Evolutionary conservation across 2,113 vertebrate genomes (phyloP), one percentile per base, ranked within the genome.

Genomic region (Calidris pygmaea): DNA sequence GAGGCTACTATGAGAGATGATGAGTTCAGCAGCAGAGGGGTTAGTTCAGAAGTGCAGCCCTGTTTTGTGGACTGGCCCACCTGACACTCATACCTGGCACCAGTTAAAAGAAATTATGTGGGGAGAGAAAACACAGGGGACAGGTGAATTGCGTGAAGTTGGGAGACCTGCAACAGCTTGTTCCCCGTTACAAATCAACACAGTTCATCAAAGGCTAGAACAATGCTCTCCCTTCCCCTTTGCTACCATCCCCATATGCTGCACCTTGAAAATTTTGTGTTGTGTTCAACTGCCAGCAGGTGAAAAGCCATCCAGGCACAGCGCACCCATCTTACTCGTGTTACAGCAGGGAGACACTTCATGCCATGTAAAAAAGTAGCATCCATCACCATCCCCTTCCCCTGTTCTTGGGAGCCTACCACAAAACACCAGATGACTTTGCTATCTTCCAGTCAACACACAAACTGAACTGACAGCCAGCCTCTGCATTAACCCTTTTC

Each of bases 311-410:
- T 41, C 24, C 21, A 77, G 58, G 41, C 45, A 47, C 34, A 13
- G 10, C 18, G 29, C 29, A 13, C 60, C 39, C 18, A 43, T 32
- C 30, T 66, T 17, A 27, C 14, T 59, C 39, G 3, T 3, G 12
- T 26, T 66, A 39, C 47, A 93, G 47, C 18, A 79, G 39, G 22
- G 39, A 62, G 41, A 60, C n/a, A 12, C 27, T 52, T 71, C 0
- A 4, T 29, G 22, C 32, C 26, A 72, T 16, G 30, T 59, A 55
- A 78, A 84, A 65, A n/a, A 14, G 52, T 26, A 73, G 21, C 18
- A 24, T 0, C 0, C 7, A 47, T 7, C 26, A 48, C n/a, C 1
- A 4, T 34, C 8, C 39, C 21, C 16, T 62, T 67, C n/a, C 11
- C 8, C 41, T 22, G 0, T 48, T 84, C 59, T 32, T 0, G 5